Base-by-base conservation (phyloP, 2,888 invertebrate species). In the Thalpophila matura region DNA sequence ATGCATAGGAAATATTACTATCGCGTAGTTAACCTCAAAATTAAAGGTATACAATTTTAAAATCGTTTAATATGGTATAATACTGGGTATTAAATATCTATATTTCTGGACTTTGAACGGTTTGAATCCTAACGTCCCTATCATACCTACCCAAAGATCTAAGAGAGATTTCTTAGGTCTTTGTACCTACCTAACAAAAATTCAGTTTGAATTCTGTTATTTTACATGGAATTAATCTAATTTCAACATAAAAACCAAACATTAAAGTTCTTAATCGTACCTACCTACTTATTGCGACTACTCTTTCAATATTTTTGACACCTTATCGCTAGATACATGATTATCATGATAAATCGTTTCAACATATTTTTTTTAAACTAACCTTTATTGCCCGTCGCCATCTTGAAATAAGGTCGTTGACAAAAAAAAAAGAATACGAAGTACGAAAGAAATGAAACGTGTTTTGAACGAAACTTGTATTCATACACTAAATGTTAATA, bases 311-410 rank as follows among this genome's bases (percentile, higher is more conserved):
- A 2, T 12, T 29, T 2, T 38, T 16, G 57, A 31, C 29, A 37
- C 1, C 4, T 16, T 37, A 46, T 27, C 40, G 14, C 49, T 42
- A 20, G 29, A 42, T 29, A 46, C 46, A 51, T 27, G 14, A 42
- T 46, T 46, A 38, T 9, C 7, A 10, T 31, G 24, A 27, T 18
- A n/a, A 42, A 22, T 10, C n/a, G 2, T 31, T 50, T 26, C n/a
- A n/a, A 35, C 22, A 12, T 59, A 46, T 47, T 35, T 26, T 33
- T 31, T 9, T 20, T 24, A 60, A 58, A 60, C 86, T 73, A 46
- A 88, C 88, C 87, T 89, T 86, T 87, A 49, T 61, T 71, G 50
- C 66, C 42, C 18, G 78, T 22, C 51, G 83, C 81, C 86, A 86
- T 84, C 5, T 67, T 75, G 38, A 12, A 64, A 12, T 10, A 50